phyloP scores from a whole-genome alignment of 2,797 vertebrate genomes.

The Acrossocheilus wenchowensis region DNA sequence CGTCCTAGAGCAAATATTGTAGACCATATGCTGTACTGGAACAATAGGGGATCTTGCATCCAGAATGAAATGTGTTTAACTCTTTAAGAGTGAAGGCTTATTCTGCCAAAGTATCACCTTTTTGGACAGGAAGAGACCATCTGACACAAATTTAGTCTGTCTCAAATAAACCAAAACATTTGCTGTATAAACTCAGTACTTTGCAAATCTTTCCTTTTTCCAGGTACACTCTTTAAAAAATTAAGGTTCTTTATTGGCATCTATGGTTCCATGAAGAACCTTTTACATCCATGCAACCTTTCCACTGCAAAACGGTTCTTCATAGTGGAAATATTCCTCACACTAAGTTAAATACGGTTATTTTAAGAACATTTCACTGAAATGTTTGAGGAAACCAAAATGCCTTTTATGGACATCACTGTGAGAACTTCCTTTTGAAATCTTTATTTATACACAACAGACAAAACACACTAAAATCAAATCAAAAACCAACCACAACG shows the following conservation, averaged over 20 bases:
- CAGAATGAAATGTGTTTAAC: slow-evolving; percentile 37
- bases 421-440: neutral
- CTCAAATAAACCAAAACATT: too few species aligned
- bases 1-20: slow-evolving; percentile 12
- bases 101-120: neutral
- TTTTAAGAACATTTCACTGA: neutral
- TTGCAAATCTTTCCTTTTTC: neutral
- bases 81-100: neutral
- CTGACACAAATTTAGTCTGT: neutral
- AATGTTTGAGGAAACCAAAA: neutral
- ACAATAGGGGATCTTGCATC: slow-evolving; percentile 22
- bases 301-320: neutral
- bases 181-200: neutral
- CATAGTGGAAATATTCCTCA: neutral
- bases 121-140: neutral
- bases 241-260: neutral
- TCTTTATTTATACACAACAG: neutral
- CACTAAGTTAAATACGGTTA: neutral
- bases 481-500: neutral
- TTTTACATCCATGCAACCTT: neutral
- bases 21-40: slow-evolving; percentile 24
- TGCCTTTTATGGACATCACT: neutral
- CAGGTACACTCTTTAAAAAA: neutral
- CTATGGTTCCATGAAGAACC: neutral
- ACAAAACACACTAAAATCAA: neutral